Evolutionary conservation across 1,140 invertebrate species (phyloP), one percentile per base, ranked within the genome.

Genomic region (Formica exsecta): DNA sequence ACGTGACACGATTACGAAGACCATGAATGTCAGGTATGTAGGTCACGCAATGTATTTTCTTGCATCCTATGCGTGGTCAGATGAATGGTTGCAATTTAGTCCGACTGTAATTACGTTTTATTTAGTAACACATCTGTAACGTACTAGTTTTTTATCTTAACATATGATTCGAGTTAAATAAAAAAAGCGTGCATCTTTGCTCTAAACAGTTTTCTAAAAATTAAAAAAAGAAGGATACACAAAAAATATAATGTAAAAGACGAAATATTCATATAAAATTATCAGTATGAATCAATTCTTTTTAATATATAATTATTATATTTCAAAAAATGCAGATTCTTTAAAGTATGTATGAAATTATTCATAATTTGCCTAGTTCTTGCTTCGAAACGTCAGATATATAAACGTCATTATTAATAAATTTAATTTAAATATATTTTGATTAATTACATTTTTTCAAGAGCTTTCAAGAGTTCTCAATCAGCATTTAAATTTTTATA

Each of bases 1-100:
- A 61, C 54, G 65, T 83, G 68, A 83, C n/a, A 44, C 22, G 66
- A 25, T 2, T 81, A 61, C 66, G 54, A 74, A 62, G 73, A n/a
- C 38, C 57, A 61, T 74, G 68, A 73, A 81, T 22, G 36, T 73
- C 59, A 61, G 44, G 22, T 57, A 85, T 85, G 73, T 85, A 44
- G 81, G 81, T 85, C 81, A 77, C 73, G 32, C 70, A 61, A 41
- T 76, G 22, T 44, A 65, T 76, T 85, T 85, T 66, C 81, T 57
- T 68, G 61, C 44, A 22, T 32, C 73, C 73, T 77, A 65, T 41
- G 16, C 73, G 29, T 48, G 48, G 22, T 54, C 59, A 65, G 41
- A 84, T 77, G 44, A 77, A 85, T 36, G 44, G 29, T 70, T 38
- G 62, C 57, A 62, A 25, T 83, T 83, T 61, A n/a, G 51, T 57